Base-by-base conservation (phyloP, 2,888 invertebrate genomes). In the Alsophila aescularia region DNA sequence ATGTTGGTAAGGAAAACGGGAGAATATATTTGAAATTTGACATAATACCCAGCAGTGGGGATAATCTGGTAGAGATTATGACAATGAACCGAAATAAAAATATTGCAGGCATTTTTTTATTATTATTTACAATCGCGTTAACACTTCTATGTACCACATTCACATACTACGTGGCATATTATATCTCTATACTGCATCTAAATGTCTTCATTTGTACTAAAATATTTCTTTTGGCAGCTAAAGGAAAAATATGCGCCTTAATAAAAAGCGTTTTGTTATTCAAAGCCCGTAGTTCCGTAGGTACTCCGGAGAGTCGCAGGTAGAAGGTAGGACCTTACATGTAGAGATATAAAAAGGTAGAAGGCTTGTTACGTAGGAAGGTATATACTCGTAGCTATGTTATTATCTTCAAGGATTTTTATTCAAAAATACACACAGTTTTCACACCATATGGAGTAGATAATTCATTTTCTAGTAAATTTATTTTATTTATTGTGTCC, bases 181-280 rank as follows among this genome's bases (percentile, higher is more conserved):
- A 24, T 37, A 39, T 50, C 44, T 49, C 54, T 54, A 24, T 24
- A n/a, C 40, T 35, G 50, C 44, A 55, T 55, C 44, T 49, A 55
- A 55, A 55, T 50, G 44, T 34, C 55, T 55, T 55, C 44, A 55
- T 55, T 44, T 34, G 16, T 44, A 34, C 42, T 34, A 35, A 47
- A 42, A 24, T 24, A 52, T 36, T 50, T 43, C 35, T 32, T 32
- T 52, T 36, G 29, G 39, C 41, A 50, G 27, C 43, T 49, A 43
- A 12, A 31, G 16, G 37, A 50, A 52, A 52, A 27, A 60, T 55
- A 57, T 67, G 58, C 68, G 66, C 64, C 70, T 62, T 64, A 36
- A 51, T 64, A 64, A 69, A 72, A 64, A 65, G 54, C 45, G 55
- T 68, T 75, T 78, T 76, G 75, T 69, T 76, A 83, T 81, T 81